A percentile compares a stretch with the other conserved stretches of the same genome.
Evolutionary conservation across 2,888 invertebrate genomes (phyloP).

Genomic region (Heliconius charithonia): DNA sequence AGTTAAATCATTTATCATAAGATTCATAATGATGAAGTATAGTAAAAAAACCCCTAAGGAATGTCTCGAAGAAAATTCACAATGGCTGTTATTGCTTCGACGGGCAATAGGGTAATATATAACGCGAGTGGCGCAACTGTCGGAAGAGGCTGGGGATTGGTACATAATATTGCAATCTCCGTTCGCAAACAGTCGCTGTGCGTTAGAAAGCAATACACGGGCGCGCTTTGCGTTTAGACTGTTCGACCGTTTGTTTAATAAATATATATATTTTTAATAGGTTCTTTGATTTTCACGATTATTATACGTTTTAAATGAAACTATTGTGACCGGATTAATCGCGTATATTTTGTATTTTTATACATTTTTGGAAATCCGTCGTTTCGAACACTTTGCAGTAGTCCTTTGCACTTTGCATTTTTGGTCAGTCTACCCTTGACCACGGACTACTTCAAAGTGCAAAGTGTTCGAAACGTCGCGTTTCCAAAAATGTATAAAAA

Average conservation of each 20-base stretch:
- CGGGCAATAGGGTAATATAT: slow-evolving; percentile 68
- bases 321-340: no score
- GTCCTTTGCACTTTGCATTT: no score
- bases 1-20: not conserved
- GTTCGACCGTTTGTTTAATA: slow-evolving; percentile 24
- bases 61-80: slow-evolving; percentile 43
- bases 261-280: not conserved
- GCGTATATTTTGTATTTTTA: no score
- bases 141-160: slow-evolving; percentile 69
- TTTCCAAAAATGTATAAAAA: no score
- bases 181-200: slow-evolving; percentile 70
- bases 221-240: slow-evolving; percentile 30
- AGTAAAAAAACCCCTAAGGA: not conserved
- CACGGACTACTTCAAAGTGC: no score
- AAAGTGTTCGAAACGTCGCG: no score
- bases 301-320: no score
- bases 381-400: no score
- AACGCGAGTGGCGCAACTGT: slow-evolving; percentile 61
- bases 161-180: slow-evolving; percentile 81
- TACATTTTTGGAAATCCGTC: no score
- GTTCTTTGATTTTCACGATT: no score
- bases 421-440: no score
- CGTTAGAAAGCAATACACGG: slow-evolving; percentile 68
- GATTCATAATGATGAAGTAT: not conserved
- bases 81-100: slow-evolving; percentile 51